Evolutionary conservation across 2,113 vertebrate genomes (phyloP).

Genomic region (Oreochromis spilurus): DNA sequence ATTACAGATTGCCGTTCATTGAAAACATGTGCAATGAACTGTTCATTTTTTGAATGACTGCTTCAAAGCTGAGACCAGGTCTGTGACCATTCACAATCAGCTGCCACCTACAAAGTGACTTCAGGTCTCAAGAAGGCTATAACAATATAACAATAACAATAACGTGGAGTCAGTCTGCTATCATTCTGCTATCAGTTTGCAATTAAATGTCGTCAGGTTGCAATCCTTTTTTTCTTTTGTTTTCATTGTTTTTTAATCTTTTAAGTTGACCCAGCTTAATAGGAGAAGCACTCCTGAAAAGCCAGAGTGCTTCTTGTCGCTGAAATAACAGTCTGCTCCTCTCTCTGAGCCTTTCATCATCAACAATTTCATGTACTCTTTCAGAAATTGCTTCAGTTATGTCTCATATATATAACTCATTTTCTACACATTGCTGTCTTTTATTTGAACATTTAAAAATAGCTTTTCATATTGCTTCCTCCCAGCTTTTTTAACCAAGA

Average conservation of each 20-base stretch:
- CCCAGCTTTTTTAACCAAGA: neutral
- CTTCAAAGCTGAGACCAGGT: neutral
- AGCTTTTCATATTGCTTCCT: neutral
- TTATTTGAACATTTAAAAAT: neutral
- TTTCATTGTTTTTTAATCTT: neutral
- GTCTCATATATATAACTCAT: neutral
- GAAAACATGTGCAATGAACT: neutral
- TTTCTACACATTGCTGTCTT: neutral
- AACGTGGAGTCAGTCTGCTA: neutral
- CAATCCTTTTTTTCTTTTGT: neutral
- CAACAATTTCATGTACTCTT: neutral
- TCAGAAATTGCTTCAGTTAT: neutral
- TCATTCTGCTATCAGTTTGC: neutral
- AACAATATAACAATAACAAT: neutral
- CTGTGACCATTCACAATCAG: neutral
- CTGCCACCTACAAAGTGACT: neutral
- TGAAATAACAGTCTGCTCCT: neutral
- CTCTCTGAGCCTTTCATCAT: neutral
- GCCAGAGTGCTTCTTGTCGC: neutral
- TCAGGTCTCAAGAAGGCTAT: neutral
- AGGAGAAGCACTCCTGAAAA: neutral
- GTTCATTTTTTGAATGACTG: neutral
- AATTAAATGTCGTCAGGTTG: neutral
- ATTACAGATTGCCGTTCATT: neutral
- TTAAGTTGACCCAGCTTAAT: neutral